Percentiles rank a stretch among this genome's conserved stretches.
Conservation (phyloP, 2,888 invertebrate genomes). For the Drosophila greeni region DNA sequence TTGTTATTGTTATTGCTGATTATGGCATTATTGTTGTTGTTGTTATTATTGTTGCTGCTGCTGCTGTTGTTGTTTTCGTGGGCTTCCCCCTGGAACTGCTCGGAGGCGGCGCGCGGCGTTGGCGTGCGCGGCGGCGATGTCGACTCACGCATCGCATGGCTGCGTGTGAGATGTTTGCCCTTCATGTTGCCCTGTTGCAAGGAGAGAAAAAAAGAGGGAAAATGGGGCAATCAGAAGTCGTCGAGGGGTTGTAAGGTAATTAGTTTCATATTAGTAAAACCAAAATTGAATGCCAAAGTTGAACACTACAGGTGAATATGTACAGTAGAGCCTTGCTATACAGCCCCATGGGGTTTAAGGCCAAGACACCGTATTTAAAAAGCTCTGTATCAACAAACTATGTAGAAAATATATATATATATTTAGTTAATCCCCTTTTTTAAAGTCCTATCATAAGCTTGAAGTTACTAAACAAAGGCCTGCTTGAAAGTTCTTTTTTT, state of each 20-base stretch:
- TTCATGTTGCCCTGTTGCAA: constrained; percentile 83
- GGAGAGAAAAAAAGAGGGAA: not conserved
- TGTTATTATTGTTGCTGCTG: constrained; percentile 53
- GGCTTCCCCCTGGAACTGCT: constrained; percentile 63
- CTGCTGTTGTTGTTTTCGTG: constrained; percentile 64
- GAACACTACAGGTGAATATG: constrained; percentile 32
- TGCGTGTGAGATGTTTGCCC: constrained; percentile 90
- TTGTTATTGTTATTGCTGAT: constrained; percentile 58
- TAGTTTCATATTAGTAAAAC: constrained; percentile 65
- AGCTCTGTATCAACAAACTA: not conserved
- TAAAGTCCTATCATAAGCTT: not conserved
- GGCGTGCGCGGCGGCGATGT: constrained; percentile 83
- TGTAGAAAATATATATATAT: not conserved
- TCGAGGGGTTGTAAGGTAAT: constrained; percentile 53
- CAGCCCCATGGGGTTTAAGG: not conserved
- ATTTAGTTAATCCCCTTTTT: not conserved
- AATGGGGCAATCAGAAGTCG: constrained; percentile 8
- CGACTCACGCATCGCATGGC: constrained; percentile 93
- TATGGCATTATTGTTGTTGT: constrained; percentile 26
- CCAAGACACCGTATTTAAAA: not conserved
- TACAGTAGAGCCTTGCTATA: not conserved
- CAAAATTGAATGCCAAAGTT: constrained; percentile 66
- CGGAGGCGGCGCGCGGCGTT: constrained; percentile 79
- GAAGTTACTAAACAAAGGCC: not conserved
- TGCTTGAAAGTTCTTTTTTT: not conserved